These are phyloP conservation scores for Hycleus cichorii DNA, from an alignment of 1,140 invertebrate species.

Conservation along the genomic window DNA sequence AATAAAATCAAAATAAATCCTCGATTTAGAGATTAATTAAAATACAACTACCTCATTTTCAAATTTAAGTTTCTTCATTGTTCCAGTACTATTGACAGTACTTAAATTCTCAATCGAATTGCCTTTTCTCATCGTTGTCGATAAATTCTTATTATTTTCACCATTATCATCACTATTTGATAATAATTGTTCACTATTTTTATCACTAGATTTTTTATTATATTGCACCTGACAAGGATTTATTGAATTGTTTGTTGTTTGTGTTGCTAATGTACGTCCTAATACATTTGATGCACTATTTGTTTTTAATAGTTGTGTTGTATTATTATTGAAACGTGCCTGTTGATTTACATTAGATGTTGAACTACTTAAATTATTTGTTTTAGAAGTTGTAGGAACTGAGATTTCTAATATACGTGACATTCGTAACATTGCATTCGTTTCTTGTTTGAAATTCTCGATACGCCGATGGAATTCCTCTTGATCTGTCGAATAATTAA, in stretches of 20 bases:
- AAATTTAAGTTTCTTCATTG: slow-evolving; percentile 37
- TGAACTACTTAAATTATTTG: slow-evolving; percentile 21
- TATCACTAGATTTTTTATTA: slow-evolving; percentile 14
- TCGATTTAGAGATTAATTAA: neutral
- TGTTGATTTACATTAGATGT: slow-evolving; percentile 23
- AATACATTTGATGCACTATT: slow-evolving; percentile 38
- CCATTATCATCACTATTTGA: slow-evolving; percentile 8
- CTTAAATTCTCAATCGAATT: slow-evolving; percentile 39
- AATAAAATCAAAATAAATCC: too few relatives aligned
- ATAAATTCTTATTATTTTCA: neutral
- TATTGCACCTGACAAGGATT: slow-evolving; percentile 30
- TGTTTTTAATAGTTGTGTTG: slow-evolving; percentile 33
- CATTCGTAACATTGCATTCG: slow-evolving; percentile 59
- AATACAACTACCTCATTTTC: slow-evolving; percentile 34
- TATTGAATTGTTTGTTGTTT: slow-evolving; percentile 28
- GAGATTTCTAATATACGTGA: slow-evolving; percentile 32
- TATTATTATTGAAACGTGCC: too few relatives aligned
- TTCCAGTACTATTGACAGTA: slow-evolving; percentile 21
- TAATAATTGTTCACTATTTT: slow-evolving; percentile 5
- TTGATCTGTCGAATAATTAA: slow-evolving; percentile 36
- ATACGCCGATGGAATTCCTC: slow-evolving; percentile 43
- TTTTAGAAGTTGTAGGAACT: slow-evolving; percentile 17
- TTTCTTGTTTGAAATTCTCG: slow-evolving; percentile 62
- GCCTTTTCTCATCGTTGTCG: slow-evolving; percentile 30
- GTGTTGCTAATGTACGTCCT: slow-evolving; percentile 16